Conservation (phyloP, 2,888 invertebrate genomes). For the Scaptomyza polygonia region DNA sequence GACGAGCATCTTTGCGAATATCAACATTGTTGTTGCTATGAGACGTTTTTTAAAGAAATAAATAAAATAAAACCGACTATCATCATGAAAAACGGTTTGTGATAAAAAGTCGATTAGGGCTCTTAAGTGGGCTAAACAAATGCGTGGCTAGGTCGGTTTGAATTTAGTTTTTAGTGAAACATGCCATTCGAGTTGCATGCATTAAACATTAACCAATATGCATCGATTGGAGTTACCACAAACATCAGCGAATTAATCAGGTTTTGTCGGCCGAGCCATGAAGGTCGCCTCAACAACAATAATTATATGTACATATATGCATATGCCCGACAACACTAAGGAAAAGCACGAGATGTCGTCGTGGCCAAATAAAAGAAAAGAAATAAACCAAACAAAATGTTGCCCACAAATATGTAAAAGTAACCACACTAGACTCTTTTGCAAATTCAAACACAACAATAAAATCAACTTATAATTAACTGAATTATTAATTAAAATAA, state of each 20-base stretch:
- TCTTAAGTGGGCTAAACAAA: constrained; percentile 69
- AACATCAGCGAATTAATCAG: constrained; percentile 64
- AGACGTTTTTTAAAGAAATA: constrained; percentile 18
- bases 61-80: constrained; percentile 4
- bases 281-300: constrained; percentile 48
- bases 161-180: constrained; percentile 60
- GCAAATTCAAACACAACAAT: constrained; percentile 24
- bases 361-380: constrained; percentile 3
- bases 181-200: constrained; percentile 66
- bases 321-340: constrained; percentile 36
- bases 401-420: constrained; percentile 63
- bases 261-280: constrained; percentile 40
- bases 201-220: constrained; percentile 65
- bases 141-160: constrained; percentile 48
- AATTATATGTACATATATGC: constrained; percentile 7
- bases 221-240: constrained; percentile 60
- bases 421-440: constrained; percentile 12
- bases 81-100: constrained; percentile 37
- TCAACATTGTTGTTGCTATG: neutral
- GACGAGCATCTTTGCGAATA: constrained; percentile 31
- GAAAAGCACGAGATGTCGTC: constrained; percentile 35
- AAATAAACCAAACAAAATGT: constrained; percentile 5
- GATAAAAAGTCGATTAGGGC: constrained; percentile 23
- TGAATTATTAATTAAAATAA: constrained; percentile 31
- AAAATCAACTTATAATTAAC: constrained; percentile 26